These are phyloP conservation scores for Triplophysa bombifrons DNA, from an alignment of 2,797 vertebrate species.

Conservation along the genomic window DNA sequence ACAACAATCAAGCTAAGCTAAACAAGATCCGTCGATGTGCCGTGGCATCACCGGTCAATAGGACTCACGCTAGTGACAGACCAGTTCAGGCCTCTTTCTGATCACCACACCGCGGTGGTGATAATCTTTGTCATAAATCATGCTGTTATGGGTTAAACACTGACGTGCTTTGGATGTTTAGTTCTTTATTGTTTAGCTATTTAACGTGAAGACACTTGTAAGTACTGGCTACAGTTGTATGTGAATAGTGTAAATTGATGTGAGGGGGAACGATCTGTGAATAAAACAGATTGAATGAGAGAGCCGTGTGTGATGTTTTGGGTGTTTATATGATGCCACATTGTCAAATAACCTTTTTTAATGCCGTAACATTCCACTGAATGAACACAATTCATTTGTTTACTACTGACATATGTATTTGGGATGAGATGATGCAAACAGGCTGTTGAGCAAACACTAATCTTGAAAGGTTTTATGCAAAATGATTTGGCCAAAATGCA, in stretches of 20 bases:
- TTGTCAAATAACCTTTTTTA: too few species aligned
- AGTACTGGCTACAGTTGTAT: constrained; percentile 85
- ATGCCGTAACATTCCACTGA: too few species aligned
- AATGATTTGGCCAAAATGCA: too few species aligned
- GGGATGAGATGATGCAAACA: too few species aligned
- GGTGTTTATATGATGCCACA: too few species aligned
- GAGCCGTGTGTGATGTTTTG: constrained; percentile 29
- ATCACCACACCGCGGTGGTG: constrained; percentile 59
- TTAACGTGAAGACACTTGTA: constrained; percentile 83
- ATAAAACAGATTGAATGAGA: constrained; percentile 66
- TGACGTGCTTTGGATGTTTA: constrained; percentile 67
- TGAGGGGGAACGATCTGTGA: constrained; percentile 58
- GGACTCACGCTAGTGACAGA: constrained; percentile 81
- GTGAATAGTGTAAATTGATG: constrained; percentile 96
- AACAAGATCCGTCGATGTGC: constrained; percentile 52
- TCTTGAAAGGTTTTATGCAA: too few species aligned
- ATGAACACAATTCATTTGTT: too few species aligned
- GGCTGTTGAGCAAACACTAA: too few species aligned
- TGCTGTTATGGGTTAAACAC: constrained; percentile 56
- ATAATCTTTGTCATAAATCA: constrained; percentile 56
- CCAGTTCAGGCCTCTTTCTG: constrained; percentile 68
- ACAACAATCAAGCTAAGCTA: constrained; percentile 47
- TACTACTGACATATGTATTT: too few species aligned
- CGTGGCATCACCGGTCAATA: constrained; percentile 59
- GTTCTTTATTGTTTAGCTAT: constrained; percentile 87